phyloP scores from a whole-genome alignment of 2,797 vertebrate genomes.

The Macropus fuliginosus region DNA sequence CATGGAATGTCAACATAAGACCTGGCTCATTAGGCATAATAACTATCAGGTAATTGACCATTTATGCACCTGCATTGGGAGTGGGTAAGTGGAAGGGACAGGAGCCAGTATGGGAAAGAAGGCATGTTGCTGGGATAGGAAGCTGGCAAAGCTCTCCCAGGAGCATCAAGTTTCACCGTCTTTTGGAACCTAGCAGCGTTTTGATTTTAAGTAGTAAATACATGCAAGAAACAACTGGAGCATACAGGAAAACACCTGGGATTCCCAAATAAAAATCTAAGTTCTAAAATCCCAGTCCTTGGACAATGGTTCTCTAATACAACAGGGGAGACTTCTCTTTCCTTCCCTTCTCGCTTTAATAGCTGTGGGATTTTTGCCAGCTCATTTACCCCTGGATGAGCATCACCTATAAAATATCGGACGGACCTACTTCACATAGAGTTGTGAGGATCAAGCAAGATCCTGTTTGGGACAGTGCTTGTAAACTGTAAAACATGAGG shows the following conservation, averaged over 20 bases:
- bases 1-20: neutral
- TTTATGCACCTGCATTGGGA: neutral
- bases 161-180: neutral
- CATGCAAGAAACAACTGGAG: slow-evolving; percentile 18
- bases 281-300: slow-evolving; percentile 37
- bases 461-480: neutral
- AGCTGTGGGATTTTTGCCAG: slow-evolving; percentile 28
- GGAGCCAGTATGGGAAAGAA: neutral
- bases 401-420: slow-evolving; percentile 2
- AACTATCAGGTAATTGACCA: neutral
- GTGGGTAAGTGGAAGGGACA: neutral
- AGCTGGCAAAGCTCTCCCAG: neutral
- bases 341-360: neutral
- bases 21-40: neutral
- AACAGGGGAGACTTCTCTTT: too few species aligned
- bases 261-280: slow-evolving; percentile 11
- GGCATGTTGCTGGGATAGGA: neutral
- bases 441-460: neutral
- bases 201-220: slow-evolving; percentile 37
- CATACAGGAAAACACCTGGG: neutral
- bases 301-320: slow-evolving; percentile 26
- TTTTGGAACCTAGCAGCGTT: neutral
- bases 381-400: slow-evolving; percentile 19
- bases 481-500: neutral
- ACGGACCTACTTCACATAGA: neutral